Evolutionary conservation across 2,888 invertebrate genomes (phyloP), one percentile per base, ranked within the genome.

Genomic region (Dryobotodes eremita): DNA sequence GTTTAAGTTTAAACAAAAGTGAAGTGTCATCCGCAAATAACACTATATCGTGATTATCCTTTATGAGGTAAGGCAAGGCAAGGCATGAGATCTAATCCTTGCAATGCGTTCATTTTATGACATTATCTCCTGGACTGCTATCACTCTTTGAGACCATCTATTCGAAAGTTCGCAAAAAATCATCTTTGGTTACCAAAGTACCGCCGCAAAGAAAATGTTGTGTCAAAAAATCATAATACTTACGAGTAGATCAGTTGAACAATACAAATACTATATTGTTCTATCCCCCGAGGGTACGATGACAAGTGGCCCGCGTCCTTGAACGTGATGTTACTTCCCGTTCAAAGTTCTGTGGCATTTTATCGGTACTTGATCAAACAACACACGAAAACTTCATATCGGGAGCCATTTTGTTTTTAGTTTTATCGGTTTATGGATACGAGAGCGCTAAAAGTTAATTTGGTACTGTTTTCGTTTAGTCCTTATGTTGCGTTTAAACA

Each of bases 321-420:
- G 73, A 74, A 76, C 65, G 36, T 17, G 17, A 71, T 74, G 75
- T 75, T 46, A 55, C 65, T 73, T 75, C 50, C 61, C 66, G 68
- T 74, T 71, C 48, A 87, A 84, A 87, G 55, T 85, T 85, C 62
- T 71, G 68, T 76, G 86, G 57, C 73, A 69, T 76, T 85, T 76
- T 71, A 76, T 85, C 71, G 68, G 75, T 20, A 71, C 82, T 75
- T 80, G 86, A 80, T 85, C 88, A 88, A 76, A 85, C 73, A 87
- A 74, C 65, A 71, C 75, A 80, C 84, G 72, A 66, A 64, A 20
- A 64, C 76, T 71, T 59, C 31, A 55, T 84, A 80, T 71, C 26
- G 69, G 65, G 17, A 26, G 76, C 66, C 55, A 71, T 88, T 80
- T 85, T 87, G 61, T 80, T 87, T 76, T 68, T 50, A 71, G 46